Evolutionary conservation across 2,113 vertebrate species (phyloP), one percentile per base, ranked within the genome.

Genomic region (Grammomys surdaster): DNA sequence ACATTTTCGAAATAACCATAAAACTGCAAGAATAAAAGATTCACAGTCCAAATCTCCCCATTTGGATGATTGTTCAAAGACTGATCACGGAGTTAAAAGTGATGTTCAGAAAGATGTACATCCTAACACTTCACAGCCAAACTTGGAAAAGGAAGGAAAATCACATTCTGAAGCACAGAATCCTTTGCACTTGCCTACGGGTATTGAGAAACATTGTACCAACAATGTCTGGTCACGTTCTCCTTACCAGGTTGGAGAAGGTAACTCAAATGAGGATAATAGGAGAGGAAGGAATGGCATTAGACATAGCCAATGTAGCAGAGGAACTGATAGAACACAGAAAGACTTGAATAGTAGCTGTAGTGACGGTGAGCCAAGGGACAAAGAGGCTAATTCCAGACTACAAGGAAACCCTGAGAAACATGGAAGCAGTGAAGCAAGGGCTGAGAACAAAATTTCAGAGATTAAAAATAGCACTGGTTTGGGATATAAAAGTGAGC

Each of bases 201-300:
- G 93, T 88, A 8, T 82, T 3, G 98, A 98, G 77, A 98, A 98
- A 88, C 98, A 97, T 54, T 97, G 97, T 77, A 97, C 0, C 0
- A 97, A 98, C 70, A 95, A 94, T 48, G 0, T 95, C 93, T 96
- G 84, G 70, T 51, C 19, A 0, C 89, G 69, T 97, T 96, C 95
- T 7, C 95, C 78, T 22, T 97, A 97, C 90, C 96, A 95, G n/a
- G 48, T 72, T 46, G 46, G 92, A 86, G 97, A 98, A n/a, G 96
- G 97, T 36, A 91, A 67, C 69, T 97, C 97, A 91, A 94, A 36
- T 93, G 98, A 98, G 89, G 98, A 98, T 77, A 98, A 54, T 58
- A 98, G 97, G 96, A 98, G 98, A 96, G 98, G 97, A 28, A 98
- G 96, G 67, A 98, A 98, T 96, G 98, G 98, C 93, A 93, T 73